Percentiles rank a stretch among this genome's conserved stretches.
These are phyloP conservation scores for Herminia tarsipennalis DNA, from an alignment of 2,888 invertebrate genomes.

Conservation along the genomic window DNA sequence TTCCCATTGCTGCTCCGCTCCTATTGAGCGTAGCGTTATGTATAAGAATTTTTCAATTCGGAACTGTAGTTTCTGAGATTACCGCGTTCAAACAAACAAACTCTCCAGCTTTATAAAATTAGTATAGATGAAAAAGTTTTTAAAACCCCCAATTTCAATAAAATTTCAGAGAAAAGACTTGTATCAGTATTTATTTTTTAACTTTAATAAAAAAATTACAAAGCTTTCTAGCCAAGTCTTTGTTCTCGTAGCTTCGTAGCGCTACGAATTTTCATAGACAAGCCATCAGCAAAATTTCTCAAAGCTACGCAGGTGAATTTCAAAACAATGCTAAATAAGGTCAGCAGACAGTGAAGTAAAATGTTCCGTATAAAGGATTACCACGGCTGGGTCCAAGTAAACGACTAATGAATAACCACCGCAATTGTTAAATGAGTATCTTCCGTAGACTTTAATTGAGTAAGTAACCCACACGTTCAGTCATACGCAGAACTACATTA, in stretches of 20 bases:
- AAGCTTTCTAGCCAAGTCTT: too few species aligned
- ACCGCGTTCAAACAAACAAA: too few species aligned
- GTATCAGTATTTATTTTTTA: too few species aligned
- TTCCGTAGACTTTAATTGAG: slow-evolving; percentile 63
- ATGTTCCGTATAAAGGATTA: neutral
- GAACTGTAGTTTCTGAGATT: too few species aligned
- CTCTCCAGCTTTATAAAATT: too few species aligned
- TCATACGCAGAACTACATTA: slow-evolving; percentile 3
- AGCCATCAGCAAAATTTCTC: neutral
- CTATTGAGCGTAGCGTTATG: too few species aligned
- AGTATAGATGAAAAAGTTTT: too few species aligned
- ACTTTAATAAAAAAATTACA: too few species aligned
- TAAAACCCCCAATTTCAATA: too few species aligned
- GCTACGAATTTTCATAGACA: slow-evolving; percentile 9
- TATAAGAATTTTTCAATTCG: too few species aligned
- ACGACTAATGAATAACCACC: slow-evolving; percentile 39
- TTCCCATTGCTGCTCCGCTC: too few species aligned
- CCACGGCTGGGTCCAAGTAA: slow-evolving; percentile 37
- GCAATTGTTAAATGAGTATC: slow-evolving; percentile 67
- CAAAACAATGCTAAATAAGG: slow-evolving; percentile 3
- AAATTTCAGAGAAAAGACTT: too few species aligned
- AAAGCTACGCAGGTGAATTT: neutral
- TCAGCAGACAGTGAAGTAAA: slow-evolving; percentile 4
- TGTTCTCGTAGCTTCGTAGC: neutral
- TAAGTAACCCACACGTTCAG: slow-evolving; percentile 28